These are phyloP conservation scores for Myiagra hebetior DNA, from an alignment of 2,113 vertebrate species.

Conservation along the genomic window DNA sequence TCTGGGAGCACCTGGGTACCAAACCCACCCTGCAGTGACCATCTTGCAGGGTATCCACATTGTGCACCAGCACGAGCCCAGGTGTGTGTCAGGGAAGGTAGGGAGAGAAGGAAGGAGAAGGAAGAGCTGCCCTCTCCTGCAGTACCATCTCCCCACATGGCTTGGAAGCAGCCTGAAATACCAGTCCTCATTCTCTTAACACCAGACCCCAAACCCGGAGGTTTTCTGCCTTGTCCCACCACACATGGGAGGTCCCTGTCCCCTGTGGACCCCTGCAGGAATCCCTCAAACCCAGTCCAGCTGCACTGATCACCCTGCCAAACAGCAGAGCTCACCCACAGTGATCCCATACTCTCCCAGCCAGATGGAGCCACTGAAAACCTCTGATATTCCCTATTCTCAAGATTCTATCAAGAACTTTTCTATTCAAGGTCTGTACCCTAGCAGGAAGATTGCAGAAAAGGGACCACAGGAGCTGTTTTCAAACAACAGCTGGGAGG, in stretches of 20 bases:
- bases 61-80: rapidly evolving
- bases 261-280: not conserved
- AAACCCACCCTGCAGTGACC: not conserved
- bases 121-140: not conserved
- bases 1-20: not conserved
- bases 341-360: not conserved
- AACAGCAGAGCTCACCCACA: not conserved
- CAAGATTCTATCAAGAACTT: not conserved
- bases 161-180: not conserved
- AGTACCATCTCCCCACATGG: not conserved
- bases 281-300: not conserved
- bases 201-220: not conserved
- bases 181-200: not conserved
- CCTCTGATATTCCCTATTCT: not conserved
- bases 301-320: not conserved
- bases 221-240: not conserved
- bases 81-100: not conserved
- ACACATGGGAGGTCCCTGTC: not conserved
- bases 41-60: rapidly evolving
- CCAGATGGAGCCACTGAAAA: not conserved
- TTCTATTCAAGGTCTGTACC: not conserved
- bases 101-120: not conserved
- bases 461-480: not conserved
- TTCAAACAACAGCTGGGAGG: not conserved
- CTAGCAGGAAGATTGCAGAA: not conserved